Conservation (phyloP, 2,797 vertebrate species). For the Phrynocephalus forsythii region DNA sequence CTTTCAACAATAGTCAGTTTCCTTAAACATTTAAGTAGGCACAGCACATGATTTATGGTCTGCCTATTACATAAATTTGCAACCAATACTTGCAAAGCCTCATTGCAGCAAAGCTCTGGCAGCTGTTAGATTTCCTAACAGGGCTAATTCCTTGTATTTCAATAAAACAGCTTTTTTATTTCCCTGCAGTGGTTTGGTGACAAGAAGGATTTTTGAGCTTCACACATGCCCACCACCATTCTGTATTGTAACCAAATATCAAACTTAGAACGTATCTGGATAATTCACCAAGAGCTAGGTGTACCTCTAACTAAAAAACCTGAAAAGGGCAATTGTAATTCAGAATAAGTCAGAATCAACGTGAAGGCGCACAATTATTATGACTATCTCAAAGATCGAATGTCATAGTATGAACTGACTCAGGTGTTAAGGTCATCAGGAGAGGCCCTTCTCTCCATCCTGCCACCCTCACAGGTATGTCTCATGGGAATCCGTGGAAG, state of each 20-base stretch:
- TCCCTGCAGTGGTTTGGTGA: constrained; percentile 37
- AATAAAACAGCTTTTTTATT: constrained; percentile 53
- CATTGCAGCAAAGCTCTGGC: constrained; percentile 71
- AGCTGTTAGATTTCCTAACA: constrained; percentile 78
- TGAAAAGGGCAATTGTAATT: too few species aligned
- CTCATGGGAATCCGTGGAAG: too few species aligned
- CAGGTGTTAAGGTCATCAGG: too few species aligned
- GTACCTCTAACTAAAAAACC: too few species aligned
- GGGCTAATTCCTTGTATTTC: constrained; percentile 45
- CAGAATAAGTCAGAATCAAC: too few species aligned
- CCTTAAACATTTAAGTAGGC: constrained; percentile 77
- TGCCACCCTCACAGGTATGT: too few species aligned
- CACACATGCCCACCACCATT: not conserved
- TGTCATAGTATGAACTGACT: too few species aligned
- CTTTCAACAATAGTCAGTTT: constrained; percentile 75
- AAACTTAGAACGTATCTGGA: constrained; percentile 45
- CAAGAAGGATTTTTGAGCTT: constrained; percentile 40
- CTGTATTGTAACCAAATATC: constrained; percentile 45
- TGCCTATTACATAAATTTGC: constrained; percentile 76
- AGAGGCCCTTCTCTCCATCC: too few species aligned
- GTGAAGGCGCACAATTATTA: too few species aligned
- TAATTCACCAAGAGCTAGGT: too few species aligned
- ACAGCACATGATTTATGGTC: constrained; percentile 75
- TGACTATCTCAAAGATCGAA: too few species aligned
- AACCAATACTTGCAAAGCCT: constrained; percentile 70